A percentile compares a stretch with the other conserved stretches of the same genome.
phyloP scores from a whole-genome alignment of 2,888 invertebrate genomes.

The Bhutanitis thaidina region DNA sequence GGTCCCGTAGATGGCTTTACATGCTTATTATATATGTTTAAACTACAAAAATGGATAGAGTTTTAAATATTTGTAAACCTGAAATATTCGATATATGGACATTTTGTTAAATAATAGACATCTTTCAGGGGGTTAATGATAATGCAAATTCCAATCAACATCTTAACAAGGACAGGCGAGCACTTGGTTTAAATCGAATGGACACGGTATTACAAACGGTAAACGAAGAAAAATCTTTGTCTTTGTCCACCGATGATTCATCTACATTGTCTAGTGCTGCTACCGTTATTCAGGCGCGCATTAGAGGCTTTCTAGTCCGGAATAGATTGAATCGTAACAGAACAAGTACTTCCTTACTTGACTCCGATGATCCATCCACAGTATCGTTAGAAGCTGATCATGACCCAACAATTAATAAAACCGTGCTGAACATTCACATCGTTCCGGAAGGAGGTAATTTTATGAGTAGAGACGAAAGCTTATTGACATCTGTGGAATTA shows the following conservation, averaged over 20 bases:
- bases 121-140: slow-evolving; percentile 43
- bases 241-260: slow-evolving; percentile 72
- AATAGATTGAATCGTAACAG: slow-evolving; percentile 68
- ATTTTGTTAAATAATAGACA: no score
- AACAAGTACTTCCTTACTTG: slow-evolving; percentile 56
- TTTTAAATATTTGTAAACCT: no score
- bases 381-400: slow-evolving; percentile 53
- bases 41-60: no score
- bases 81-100: no score
- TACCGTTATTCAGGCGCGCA: slow-evolving; percentile 84
- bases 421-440: slow-evolving; percentile 68
- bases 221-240: slow-evolving; percentile 74
- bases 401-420: slow-evolving; percentile 56
- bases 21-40: no score
- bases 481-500: slow-evolving; percentile 63
- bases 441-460: slow-evolving; percentile 62
- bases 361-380: slow-evolving; percentile 52
- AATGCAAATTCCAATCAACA: slow-evolving; percentile 26
- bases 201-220: slow-evolving; percentile 73
- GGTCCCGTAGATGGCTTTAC: no score
- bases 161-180: slow-evolving; percentile 52
- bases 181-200: slow-evolving; percentile 62
- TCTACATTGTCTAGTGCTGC: slow-evolving; percentile 79
- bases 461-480: slow-evolving; percentile 66
- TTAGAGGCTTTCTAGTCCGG: slow-evolving; percentile 83